A percentile compares a stretch with the other conserved stretches of the same genome.
These are phyloP conservation scores for Pygoscelis adeliae DNA, from an alignment of 2,113 vertebrate species.

Conservation along the genomic window DNA sequence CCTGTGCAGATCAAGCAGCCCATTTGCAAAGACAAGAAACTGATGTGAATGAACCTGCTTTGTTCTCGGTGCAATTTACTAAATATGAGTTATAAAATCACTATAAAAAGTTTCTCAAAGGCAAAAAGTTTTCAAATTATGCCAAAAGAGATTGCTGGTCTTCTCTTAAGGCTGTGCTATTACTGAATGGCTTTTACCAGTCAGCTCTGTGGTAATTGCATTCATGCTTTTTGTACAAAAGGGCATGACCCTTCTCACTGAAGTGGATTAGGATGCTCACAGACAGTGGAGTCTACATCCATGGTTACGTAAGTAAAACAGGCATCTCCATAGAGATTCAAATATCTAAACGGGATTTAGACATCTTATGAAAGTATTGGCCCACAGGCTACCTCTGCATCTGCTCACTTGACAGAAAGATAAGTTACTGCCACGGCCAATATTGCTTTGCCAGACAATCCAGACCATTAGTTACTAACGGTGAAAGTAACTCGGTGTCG, in stretches of 20 bases:
- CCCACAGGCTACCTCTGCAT: neutral
- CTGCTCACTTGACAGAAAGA: neutral
- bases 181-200: neutral
- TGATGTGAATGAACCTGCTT: neutral
- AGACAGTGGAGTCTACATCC: neutral
- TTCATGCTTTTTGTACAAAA: constrained; percentile 4
- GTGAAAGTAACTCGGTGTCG: neutral
- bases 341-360: neutral
- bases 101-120: neutral
- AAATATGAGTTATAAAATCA: neutral
- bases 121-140: constrained; percentile 16
- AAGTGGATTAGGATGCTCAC: neutral
- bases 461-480: neutral
- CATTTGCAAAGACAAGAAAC: neutral
- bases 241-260: neutral
- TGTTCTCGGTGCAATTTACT: neutral
- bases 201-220: neutral
- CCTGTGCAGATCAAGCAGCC: neutral
- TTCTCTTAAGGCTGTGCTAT: neutral
- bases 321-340: neutral
- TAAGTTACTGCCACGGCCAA: neutral
- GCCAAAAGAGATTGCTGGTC: neutral
- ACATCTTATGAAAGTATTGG: neutral
- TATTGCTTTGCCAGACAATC: neutral
- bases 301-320: neutral